A percentile compares a stretch with the other conserved stretches of the same genome.
Conservation (phyloP, 2,797 vertebrate species). For the Crax fasciolata region DNA sequence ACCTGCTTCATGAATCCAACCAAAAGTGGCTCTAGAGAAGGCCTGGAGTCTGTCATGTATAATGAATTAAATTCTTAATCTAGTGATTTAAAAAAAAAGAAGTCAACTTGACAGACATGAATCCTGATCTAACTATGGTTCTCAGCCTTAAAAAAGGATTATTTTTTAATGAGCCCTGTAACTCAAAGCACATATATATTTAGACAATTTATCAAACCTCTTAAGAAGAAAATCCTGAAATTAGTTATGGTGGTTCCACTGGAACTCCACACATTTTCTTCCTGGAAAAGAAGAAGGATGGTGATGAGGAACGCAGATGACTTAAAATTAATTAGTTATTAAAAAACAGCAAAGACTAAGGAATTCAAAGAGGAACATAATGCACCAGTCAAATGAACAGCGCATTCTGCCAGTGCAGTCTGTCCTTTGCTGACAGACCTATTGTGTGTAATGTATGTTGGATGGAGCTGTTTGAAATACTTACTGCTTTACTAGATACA, state of each 20-base stretch:
- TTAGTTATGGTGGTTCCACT: background rate
- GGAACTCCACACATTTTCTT: background rate
- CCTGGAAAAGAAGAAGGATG: background rate
- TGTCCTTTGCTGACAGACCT: background rate
- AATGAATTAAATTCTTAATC: constrained; percentile 65
- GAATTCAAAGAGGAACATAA: background rate
- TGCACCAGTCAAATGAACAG: background rate
- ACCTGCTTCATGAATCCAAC: background rate
- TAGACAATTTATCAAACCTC: constrained; percentile 63
- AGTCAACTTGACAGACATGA: constrained; percentile 58
- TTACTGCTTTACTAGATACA: background rate
- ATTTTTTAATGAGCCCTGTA: constrained; percentile 64
- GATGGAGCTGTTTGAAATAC: background rate
- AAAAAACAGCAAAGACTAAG: background rate
- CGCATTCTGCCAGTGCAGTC: too few relatives aligned
- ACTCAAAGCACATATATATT: constrained; percentile 65
- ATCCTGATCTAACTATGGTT: constrained; percentile 69
- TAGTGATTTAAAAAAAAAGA: constrained; percentile 44
- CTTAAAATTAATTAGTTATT: constrained; percentile 33
- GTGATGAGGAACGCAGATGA: background rate
- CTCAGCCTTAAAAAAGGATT: constrained; percentile 66
- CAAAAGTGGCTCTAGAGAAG: constrained; percentile 38
- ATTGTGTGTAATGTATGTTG: background rate
- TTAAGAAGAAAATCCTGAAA: constrained; percentile 63
- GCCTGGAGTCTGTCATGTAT: constrained; percentile 25